phyloP scores from a whole-genome alignment of 2,888 invertebrate species.

The Rhopalosiphum nymphaeae region DNA sequence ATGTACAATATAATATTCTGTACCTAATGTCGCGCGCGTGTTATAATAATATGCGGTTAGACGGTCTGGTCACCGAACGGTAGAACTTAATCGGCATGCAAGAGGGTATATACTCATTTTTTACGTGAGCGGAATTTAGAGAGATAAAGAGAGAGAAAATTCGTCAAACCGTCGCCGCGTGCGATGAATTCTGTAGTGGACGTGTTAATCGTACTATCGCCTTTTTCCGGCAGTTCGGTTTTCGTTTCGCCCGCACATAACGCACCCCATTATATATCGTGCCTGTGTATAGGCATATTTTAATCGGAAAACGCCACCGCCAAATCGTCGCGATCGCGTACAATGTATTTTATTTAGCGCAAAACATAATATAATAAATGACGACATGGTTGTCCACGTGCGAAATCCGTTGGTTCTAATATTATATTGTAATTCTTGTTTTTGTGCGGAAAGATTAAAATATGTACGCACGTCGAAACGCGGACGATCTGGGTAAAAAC shows the following conservation, averaged over 20 bases:
- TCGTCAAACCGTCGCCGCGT: not conserved
- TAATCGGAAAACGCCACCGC: not conserved
- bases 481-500: not conserved
- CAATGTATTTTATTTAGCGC: not conserved
- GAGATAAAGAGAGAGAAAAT: not conserved
- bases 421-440: not conserved
- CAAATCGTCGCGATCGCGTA: not conserved
- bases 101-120: not conserved
- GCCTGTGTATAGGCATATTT: not conserved
- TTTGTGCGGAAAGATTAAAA: not conserved
- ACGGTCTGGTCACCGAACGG: not conserved
- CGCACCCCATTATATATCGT: not conserved
- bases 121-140: not conserved
- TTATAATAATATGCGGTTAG: not conserved
- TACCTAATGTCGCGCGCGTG: not conserved
- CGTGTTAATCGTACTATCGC: not conserved
- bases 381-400: not conserved
- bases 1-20: too few relatives aligned
- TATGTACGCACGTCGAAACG: not conserved
- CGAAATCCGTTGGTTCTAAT: not conserved
- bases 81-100: not conserved
- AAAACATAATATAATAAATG: too few relatives aligned
- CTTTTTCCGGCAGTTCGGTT: not conserved
- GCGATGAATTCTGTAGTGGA: not conserved
- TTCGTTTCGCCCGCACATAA: not conserved